Base-by-base conservation (phyloP, 2,113 vertebrate species). In the Corythornis madagascariensis region DNA sequence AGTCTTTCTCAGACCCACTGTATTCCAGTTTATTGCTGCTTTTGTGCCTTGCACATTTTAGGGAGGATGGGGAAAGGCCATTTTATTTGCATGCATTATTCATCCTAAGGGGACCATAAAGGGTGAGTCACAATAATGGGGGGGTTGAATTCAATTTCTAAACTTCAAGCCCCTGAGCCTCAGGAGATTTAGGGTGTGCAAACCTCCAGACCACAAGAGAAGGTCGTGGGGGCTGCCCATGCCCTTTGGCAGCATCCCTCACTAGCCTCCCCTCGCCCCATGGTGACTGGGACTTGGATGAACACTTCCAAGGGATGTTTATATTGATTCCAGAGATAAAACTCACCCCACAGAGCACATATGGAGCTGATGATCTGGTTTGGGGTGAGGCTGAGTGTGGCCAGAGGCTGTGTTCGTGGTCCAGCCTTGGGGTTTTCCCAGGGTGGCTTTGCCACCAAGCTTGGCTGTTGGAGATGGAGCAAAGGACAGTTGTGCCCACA, bases 131-230 rank as follows among this genome's bases (percentile, higher is more conserved):
- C 64, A 83, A 89, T 76, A 83, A 83, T 1, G n/a, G 38, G 77
- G 77, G 84, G 89, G 35, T 88, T 91, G 84, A 86, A 86, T 93
- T 82, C 78, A 91, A 86, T 72, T 85, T 43, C 89, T 67, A 43
- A 86, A 83, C 85, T 53, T 47, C 53, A 28, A 64, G 77, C 85
- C 89, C 94, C 73, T 80, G 29, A 86, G 55, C 67, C 77, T 79
- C 75, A 67, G n/a, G 9, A 75, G 91, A 72, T 91, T 91, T 42
- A 83, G 73, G 61, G 69, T 0, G 20, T 2, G 22, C 77, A 65
- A 47, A 75, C 57, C 88, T 80, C 67, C 13, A 13, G 26, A 29
- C 72, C 85, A 80, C 77, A 71, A 71, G 13, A 77, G 78, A 78
- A 86, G 72, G 80, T 29, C 26, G 7, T 0, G 10, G 7, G 61